Evolutionary conservation across 2,797 vertebrate species (phyloP), one percentile per base, ranked within the genome.

Genomic region (Paguma larvata): DNA sequence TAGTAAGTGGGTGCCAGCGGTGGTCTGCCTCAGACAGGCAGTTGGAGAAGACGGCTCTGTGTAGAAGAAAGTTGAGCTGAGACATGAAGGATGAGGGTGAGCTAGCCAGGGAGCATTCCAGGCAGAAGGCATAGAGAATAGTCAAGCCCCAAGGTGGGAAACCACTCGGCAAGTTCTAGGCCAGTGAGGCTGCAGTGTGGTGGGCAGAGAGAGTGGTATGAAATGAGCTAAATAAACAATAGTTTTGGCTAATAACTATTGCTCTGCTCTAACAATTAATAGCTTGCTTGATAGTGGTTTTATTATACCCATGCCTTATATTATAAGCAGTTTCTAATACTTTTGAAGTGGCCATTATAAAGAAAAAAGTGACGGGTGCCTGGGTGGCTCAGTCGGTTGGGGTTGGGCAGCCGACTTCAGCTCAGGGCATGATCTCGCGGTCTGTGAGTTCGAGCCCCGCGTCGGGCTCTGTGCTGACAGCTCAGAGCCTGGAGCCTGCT

Each of bases 271-370:
- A 75, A n/a, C 4, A 18, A 27, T 30, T 70, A 25, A 73, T 18
- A 46, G 15, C 80, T 82, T 73, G 27, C 75, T 70, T 23, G 62
- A 25, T 27, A 21, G 34, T 63, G 73, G 15, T 68, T 53, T 92
- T 91, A 65, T 32, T 65, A 59, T 32, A 73, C 12, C 8, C 34
- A 68, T 70, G 27, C 18, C 6, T 96, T 89, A 53, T 32, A 72
- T 32, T 62, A 68, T 38, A 79, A 90, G 59, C 65, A 51, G 77
- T 63, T 96, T 82, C 77, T 77, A 53, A 79, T 46, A 65, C 38
- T 82, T 94, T 32, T 77, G 38, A 95, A 78, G 32, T 59, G 38
- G 41, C 34, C 25, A 34, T 19, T 62, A 48, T 19, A 75, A 68
- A 38, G 62, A 59, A 19, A 73, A 78, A 44, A 53, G 21, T 38